phyloP scores from a whole-genome alignment of 2,113 vertebrate genomes.

The Corydoras sp. region DNA sequence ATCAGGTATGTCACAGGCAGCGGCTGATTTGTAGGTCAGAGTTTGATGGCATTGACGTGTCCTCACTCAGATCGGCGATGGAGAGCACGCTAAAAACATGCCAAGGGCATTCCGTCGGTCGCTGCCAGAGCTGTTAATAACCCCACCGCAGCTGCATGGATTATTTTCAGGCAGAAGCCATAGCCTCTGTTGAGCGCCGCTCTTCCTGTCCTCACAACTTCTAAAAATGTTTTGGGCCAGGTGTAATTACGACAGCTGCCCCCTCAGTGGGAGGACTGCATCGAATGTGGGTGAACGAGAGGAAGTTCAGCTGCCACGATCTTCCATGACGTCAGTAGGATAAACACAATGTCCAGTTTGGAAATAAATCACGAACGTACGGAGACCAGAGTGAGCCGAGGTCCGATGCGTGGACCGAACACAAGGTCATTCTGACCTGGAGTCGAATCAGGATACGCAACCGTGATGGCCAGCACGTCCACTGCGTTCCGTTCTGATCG shows the following conservation, averaged over 20 bases:
- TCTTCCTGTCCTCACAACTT: constrained; percentile 3
- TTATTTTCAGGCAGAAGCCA: constrained; percentile 13
- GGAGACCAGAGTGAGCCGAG: too few relatives aligned
- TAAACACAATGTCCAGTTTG: neutral
- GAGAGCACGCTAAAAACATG: neutral
- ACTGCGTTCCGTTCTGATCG: too few relatives aligned
- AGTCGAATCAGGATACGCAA: neutral
- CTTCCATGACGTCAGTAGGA: constrained; percentile 29
- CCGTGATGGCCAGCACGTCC: neutral
- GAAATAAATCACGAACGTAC: too few relatives aligned
- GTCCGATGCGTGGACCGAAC: neutral
- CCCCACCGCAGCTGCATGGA: neutral
- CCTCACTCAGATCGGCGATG: neutral
- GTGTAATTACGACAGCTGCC: constrained; percentile 40
- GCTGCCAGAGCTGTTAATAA: constrained; percentile 6
- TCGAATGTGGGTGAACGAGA: neutral
- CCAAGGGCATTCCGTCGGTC: neutral
- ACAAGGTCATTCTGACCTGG: neutral
- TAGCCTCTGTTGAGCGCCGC: constrained; percentile 12
- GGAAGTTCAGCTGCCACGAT: constrained; percentile 33
- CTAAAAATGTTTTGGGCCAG: constrained; percentile 21
- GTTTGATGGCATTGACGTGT: neutral
- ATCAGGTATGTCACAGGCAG: neutral
- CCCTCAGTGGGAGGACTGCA: too few relatives aligned
- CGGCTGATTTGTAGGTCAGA: neutral